Evolutionary conservation across 1,140 invertebrate species (phyloP), one percentile per base, ranked within the genome.

Genomic region (Conopomorpha cramerella): DNA sequence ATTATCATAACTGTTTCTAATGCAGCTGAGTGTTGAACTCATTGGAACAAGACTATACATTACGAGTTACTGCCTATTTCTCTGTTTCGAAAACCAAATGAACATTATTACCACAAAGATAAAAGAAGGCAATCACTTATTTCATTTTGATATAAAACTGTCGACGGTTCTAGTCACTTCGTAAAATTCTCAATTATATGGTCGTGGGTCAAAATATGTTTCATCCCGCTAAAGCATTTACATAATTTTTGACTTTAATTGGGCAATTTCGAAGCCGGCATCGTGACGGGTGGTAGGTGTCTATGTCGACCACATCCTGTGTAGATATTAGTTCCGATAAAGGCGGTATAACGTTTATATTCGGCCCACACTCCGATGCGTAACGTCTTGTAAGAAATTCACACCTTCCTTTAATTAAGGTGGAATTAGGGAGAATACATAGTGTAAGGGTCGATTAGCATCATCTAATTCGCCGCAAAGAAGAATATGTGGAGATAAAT

Each of bases 391-490:
- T 43, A 58, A 50, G 60, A 62, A 57, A 66, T 68, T 71, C 62
- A 71, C 64, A 71, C 66, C 66, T 66, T 63, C 40, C 47, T 55
- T n/a, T 71, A 67, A 71, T 71, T 67, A 67, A 56, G 54, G 45
- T 53, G 35, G 51, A 59, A 63, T 64, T 63, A 63, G 55, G 53
- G 49, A 57, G 55, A 63, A 32, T 17, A 32, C 4, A 61, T 63
- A 66, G 48, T 42, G 43, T 46, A 51, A 53, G 41, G 41, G 43
- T 38, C 46, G 45, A 44, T 32, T 46, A 27, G 39, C 31, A n/a
- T 16, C 45, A 48, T 51, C 34, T 50, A 46, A 46, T 48, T 40
- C 38, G 37, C 16, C 16, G 28, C 25, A 41, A 44, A 40, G 38
- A 30, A 39, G 34, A 47, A n/a, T 57, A 53, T 55, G 45, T 48